Evolutionary conservation across 2,113 vertebrate genomes (phyloP), one percentile per base, ranked within the genome.

Genomic region (Rhinolophus ferrumequinum): DNA sequence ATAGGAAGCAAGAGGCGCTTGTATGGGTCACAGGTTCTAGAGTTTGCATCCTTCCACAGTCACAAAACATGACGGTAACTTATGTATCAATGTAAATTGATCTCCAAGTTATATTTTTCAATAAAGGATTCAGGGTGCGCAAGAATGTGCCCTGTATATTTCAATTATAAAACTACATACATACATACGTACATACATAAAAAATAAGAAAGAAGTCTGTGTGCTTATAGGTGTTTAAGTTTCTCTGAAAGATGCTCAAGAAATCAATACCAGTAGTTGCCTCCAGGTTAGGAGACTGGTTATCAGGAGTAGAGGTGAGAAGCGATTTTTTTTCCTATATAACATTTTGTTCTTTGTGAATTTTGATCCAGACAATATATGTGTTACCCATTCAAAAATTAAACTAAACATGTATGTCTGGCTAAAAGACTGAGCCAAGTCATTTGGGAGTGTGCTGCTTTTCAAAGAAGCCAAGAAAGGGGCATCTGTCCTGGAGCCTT

Each of bases 221-320:
- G 79, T 91, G 3, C 21, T 87, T 47, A 8, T 69, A 60, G n/a
- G 13, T 93, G 8, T 73, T 82, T 58, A 62, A 73, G 60, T 88
- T 82, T 80, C 21, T 90, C 58, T 87, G 64, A 87, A 80, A 14
- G 6, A 35, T 50, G 44, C 33, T 86, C 19, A 88, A 77, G 54
- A 72, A 93, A 91, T 82, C 15, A 9, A 14, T 19, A 67, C 56
- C 1, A 4, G 2, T 47, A 14, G 13, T 56, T 66, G 10, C 35
- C 12, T 75, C n/a, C 24, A 90, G 8, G 5, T 22, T 84, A 5
- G 30, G 33, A 95, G 93, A 67, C n/a, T 50, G 28, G 30, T 50
- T 88, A 70, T 66, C 13, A 70, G 35, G 58, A 91, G 60, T 30
- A 52, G 4, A 58, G 30, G 6, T 8, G 9, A 13, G 33, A 64